phyloP scores from a whole-genome alignment of 2,888 invertebrate genomes.

The Aleiodes leptofemur region DNA sequence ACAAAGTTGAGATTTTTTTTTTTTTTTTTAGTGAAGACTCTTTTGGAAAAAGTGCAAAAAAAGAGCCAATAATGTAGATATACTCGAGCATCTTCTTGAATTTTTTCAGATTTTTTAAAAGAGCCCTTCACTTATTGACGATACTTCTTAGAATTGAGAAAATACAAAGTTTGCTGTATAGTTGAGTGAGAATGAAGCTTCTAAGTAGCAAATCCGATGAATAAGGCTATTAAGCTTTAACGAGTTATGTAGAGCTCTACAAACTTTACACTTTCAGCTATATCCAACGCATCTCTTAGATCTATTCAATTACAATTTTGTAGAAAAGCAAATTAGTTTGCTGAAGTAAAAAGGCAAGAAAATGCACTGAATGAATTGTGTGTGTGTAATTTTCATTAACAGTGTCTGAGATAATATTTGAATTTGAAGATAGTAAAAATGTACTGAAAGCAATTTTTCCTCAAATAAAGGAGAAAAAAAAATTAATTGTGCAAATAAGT shows the following conservation, averaged over 20 bases:
- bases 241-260: background rate
- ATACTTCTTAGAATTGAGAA: background rate
- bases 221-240: slow-evolving; percentile 23
- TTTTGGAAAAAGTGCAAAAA: no score
- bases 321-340: background rate
- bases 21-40: no score
- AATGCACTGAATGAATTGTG: background rate
- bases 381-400: background rate
- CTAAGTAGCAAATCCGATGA: slow-evolving; percentile 20
- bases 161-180: slow-evolving; percentile 4
- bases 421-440: no score
- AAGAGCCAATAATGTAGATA: no score
- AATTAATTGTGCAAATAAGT: no score
- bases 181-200: background rate
- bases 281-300: background rate
- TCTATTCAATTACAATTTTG: slow-evolving; percentile 18
- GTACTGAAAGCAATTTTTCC: no score
- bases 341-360: background rate
- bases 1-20: no score
- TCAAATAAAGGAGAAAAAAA: no score
- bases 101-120: no score
- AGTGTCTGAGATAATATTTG: no score
- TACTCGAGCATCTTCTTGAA: no score
- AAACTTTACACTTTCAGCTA: slow-evolving; percentile 15
- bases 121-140: background rate